Evolutionary conservation across 1,140 invertebrate genomes (phyloP), one percentile per base, ranked within the genome.

Genomic region (Caenorhabditis latens): DNA sequence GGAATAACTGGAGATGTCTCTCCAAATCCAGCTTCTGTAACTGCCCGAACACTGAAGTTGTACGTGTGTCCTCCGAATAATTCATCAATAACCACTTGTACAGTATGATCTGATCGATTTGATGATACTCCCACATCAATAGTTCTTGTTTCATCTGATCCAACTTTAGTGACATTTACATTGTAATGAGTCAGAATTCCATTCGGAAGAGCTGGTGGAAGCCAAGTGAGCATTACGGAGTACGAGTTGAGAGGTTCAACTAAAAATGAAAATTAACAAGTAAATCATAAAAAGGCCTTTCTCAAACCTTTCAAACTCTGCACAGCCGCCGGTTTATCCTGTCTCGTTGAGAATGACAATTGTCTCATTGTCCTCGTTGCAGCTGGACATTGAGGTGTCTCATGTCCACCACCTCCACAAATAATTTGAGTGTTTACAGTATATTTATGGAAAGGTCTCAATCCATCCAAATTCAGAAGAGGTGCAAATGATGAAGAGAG

Each of bases 391-490:
- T 55, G 65, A 24, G 46, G 65, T n/a, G 42, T 63, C 67, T 89
- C 75, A 53, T 32, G 67, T 19, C 40, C 57, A n/a, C 88, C 83
- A 9, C 43, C 71, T 48, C 91, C 90, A 87, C 90, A 91, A 46
- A 86, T 75, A 57, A 86, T 84, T 58, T 85, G 84, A 4, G 91
- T 86, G 43, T 91, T 92, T 0, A 92, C 84, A 4, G 84, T 83
- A 79, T 91, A 91, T 58, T 90, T 91, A 79, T 90, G 88, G 42
- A 86, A 91, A 6, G 91, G 92, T 79, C 86, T 84, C n/a, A 91
- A 86, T 19, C 88, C 89, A 42, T 87, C 85, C 21, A 91, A 63
- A 9, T 83, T 63, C 19, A 91, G 48, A 7, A 83, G 67, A 13
- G 75, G 84, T 14, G 87, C 32, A 14, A 63, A 57, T 32, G 63